Conservation (phyloP, 2,888 invertebrate genomes). For the Aleiodes testaceus region DNA sequence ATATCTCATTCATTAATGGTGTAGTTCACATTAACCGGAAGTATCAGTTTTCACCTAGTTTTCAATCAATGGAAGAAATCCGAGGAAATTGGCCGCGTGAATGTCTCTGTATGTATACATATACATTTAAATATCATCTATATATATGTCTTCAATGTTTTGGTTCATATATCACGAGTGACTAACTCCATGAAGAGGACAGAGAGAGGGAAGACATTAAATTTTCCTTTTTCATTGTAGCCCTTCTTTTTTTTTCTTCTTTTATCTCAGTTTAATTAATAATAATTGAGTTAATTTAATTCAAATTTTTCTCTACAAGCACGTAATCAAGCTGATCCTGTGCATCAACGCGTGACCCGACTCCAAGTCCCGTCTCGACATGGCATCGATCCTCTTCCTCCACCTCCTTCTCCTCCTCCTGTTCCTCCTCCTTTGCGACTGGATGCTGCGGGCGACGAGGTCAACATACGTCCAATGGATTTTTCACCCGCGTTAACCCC, state of each 20-base stretch:
- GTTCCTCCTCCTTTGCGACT: slow-evolving; percentile 28
- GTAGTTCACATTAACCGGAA: slow-evolving; percentile 21
- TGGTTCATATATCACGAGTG: slow-evolving; percentile 29
- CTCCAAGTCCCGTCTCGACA: slow-evolving; percentile 34
- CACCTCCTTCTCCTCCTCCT: slow-evolving; percentile 34
- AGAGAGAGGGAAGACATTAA: slow-evolving; percentile 8
- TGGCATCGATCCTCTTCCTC: slow-evolving; percentile 35
- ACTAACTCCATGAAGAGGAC: not conserved
- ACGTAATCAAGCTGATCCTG: slow-evolving; percentile 18
- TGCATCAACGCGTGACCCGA: slow-evolving; percentile 28
- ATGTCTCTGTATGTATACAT: not conserved
- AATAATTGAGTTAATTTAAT: not conserved
- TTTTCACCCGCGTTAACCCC: slow-evolving; percentile 21
- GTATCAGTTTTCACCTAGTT: slow-evolving; percentile 22
- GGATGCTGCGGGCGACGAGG: slow-evolving; percentile 34
- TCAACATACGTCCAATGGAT: slow-evolving; percentile 31
- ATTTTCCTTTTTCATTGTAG: not conserved
- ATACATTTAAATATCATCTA: not conserved
- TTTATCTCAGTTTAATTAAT: not conserved
- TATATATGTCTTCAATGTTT: slow-evolving; percentile 15
- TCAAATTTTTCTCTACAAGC: slow-evolving; percentile 11
- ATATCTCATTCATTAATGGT: not conserved
- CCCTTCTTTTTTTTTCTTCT: too few relatives aligned
- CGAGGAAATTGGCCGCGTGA: slow-evolving; percentile 34
- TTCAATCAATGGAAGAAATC: slow-evolving; percentile 43